Base-by-base conservation (phyloP, 2,797 vertebrate species). In the Micromesistius poutassou region DNA sequence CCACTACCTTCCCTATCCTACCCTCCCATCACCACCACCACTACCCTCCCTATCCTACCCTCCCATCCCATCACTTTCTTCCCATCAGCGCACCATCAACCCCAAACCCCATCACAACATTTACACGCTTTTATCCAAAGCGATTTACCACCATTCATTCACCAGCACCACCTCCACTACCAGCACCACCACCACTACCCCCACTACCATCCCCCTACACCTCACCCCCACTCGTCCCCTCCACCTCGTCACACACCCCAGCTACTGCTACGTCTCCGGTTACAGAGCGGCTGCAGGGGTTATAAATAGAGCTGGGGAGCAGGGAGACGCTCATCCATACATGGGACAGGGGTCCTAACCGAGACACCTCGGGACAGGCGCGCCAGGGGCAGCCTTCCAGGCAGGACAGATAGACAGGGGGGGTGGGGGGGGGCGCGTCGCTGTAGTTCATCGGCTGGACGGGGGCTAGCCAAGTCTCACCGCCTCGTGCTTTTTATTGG, bases 261-360 rank as follows among this genome's bases (percentile, higher is more conserved):
- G 35, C 80, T 75, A 78, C 76, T 3, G 1, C 78, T 28, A 75
- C 83, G 25, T 81, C 87, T 91, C 88, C 76, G 87, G 83, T 92
- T 90, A 86, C 89, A 84, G 86, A 84, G 88, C 79, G 88, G 85
- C 84, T 86, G 84, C 87, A 87, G 83, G 30, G 38, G 78, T 82
- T 92, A 92, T 84, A 91, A 91, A 91, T 92, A 93, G 87, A 77
- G 28, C 30, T 31, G n/a, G 74, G 78, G 82, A 46, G 86, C 89
- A 83, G 83, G 50, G 87, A 89, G 89, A 88, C 88, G 82, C 87
- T 89, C 83, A 74, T 84, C 92, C 91, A 88, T 92, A 91, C 91
- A 93, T 91, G 92, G 91, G 84, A 36, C 84, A 81, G 46, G 46
- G 85, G 80, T 84, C 80, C 88, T 89, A 81, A 7, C 79, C 13